These are phyloP conservation scores for Tachycineta bicolor DNA, from an alignment of 2,113 vertebrate species.

Conservation along the genomic window DNA sequence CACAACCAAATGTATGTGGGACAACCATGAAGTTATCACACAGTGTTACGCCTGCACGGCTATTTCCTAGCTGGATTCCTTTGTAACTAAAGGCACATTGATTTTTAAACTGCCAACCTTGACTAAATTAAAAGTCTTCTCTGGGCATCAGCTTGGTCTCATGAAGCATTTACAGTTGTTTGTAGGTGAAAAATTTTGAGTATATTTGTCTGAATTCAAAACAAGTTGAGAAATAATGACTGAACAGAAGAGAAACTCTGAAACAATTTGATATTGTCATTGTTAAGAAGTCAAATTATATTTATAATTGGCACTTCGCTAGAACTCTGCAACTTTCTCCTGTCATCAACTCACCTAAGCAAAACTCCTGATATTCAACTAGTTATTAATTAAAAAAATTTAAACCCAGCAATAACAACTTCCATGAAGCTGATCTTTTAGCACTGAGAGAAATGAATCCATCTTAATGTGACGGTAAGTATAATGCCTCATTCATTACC, in stretches of 20 bases:
- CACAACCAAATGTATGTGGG: accelerated
- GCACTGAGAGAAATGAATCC: neutral
- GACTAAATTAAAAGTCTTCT: neutral
- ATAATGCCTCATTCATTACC: neutral
- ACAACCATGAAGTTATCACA: neutral
- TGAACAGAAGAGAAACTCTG: neutral
- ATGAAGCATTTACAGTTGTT: neutral
- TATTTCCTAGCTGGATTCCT: neutral
- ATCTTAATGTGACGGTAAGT: neutral
- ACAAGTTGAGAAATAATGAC: neutral
- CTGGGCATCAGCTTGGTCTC: neutral
- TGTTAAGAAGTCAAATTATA: neutral
- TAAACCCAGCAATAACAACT: neutral
- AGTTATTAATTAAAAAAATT: neutral
- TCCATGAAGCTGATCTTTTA: neutral
- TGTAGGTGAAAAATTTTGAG: neutral
- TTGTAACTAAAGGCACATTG: accelerated
- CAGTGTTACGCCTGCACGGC: accelerated
- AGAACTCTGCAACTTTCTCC: neutral
- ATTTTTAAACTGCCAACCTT: no score
- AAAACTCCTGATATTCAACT: neutral
- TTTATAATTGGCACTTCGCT: neutral
- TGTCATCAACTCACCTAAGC: neutral
- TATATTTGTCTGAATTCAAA: neutral
- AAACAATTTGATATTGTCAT: neutral